Base-by-base conservation (phyloP, 1,140 invertebrate species). In the Gryon sp. region DNA sequence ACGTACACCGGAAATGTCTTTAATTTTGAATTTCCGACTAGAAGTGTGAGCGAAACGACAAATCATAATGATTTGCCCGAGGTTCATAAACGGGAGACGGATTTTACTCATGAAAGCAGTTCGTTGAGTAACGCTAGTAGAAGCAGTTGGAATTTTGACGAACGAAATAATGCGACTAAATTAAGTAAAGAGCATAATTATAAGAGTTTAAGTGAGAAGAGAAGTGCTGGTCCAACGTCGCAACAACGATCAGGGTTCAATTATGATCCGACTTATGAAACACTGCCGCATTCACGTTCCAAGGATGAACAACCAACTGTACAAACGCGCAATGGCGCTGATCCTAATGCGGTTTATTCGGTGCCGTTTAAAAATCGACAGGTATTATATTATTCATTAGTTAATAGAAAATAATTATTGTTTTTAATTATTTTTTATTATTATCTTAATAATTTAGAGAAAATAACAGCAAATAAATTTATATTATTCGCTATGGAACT, bases 261-360 rank as follows among this genome's bases (percentile, higher is more conserved):
- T 65, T 89, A 90, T 1, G 92, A 94, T 88, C 92, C 92, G 0
- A 94, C 93, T 81, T 94, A 94, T 76, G 93, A 95, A 83, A 90
- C 93, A 28, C 80, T 94, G 12, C 89, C 91, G 62, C 90, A 60
- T 48, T 20, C 90, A 7, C 89, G 91, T 38, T 82, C 84, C 19
- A 88, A 82, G 53, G 88, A 88, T 52, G 24, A 74, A 84, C 20
- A 36, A 50, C 69, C 18, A 86, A 18, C 70, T 69, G 73, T 2
- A 80, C 78, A 36, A 73, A 80, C 75, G 83, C 87, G 32, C 84
- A 91, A 84, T 41, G 83, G 80, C 14, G 62, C 80, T 41, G 83
- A 84, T 36, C 41, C 76, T 2, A 30, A 80, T n/a, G 66, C 75
- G 0, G 74, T 82, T 26, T 87, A 88, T 53, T 79, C 82, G 3